Percentiles rank a stretch among this genome's conserved stretches.
Conservation (phyloP, 2,888 invertebrate species). For the Lacanobia oleracea region DNA sequence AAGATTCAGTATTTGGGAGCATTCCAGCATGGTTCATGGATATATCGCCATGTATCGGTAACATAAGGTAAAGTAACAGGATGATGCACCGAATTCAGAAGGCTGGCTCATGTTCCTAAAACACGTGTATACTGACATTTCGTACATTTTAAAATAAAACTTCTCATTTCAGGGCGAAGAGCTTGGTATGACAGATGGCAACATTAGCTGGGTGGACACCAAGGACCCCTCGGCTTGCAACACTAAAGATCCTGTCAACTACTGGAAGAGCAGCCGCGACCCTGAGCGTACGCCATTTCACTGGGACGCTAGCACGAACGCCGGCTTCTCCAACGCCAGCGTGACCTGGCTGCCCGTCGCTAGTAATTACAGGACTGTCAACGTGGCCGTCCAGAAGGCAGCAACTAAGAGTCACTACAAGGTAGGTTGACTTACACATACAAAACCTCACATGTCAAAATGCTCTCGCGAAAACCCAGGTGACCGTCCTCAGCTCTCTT, state of each 20-base stretch:
- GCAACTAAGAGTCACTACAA: slow-evolving; percentile 89
- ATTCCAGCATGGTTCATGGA: too few species aligned
- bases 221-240: slow-evolving; percentile 92
- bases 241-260: slow-evolving; percentile 91
- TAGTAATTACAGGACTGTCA: slow-evolving; percentile 90
- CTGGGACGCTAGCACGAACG: slow-evolving; percentile 89
- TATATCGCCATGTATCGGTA: too few species aligned
- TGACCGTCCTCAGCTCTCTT: neutral
- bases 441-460: neutral
- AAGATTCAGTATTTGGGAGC: too few species aligned
- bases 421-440: slow-evolving; percentile 62
- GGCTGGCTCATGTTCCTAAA: neutral
- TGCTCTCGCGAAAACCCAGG: neutral
- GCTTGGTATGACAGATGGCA: slow-evolving; percentile 93
- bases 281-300: slow-evolving; percentile 92
- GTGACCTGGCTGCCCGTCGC: slow-evolving; percentile 92
- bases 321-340: slow-evolving; percentile 84
- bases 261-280: slow-evolving; percentile 91
- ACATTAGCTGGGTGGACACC: slow-evolving; percentile 91
- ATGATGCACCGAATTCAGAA: neutral
- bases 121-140: neutral
- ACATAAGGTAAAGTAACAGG: too few species aligned
- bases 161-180: slow-evolving; percentile 93
- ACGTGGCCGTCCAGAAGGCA: slow-evolving; percentile 88
- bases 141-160: neutral